These are phyloP conservation scores for Odocoileus virginianus DNA, from an alignment of 2,113 vertebrate genomes.

Conservation along the genomic window DNA sequence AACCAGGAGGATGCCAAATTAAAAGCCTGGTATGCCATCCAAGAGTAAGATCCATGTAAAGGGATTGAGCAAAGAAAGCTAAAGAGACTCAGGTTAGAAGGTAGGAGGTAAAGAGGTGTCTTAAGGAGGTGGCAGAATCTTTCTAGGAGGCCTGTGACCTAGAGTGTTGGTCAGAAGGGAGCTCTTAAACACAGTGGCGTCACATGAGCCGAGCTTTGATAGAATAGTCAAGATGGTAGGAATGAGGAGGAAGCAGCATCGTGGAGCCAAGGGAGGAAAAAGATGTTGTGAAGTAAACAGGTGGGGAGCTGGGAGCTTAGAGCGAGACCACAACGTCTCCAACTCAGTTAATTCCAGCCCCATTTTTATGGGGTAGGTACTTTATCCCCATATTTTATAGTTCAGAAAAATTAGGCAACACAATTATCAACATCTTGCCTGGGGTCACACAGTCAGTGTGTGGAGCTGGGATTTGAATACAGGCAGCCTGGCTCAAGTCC, in stretches of 20 bases:
- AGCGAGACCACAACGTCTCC: background rate
- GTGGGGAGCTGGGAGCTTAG: background rate
- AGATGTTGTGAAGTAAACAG: background rate
- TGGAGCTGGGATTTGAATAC: background rate
- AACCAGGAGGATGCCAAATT: background rate
- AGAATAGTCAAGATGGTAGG: background rate
- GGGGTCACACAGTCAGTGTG: background rate
- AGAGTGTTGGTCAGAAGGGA: background rate
- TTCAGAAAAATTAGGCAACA: background rate
- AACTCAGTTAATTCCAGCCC: background rate
- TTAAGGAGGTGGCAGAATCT: background rate
- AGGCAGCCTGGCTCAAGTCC: background rate
- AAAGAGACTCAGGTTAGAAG: background rate
- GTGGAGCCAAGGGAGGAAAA: background rate
- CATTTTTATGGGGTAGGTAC: background rate
- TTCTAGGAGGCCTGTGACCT: background rate
- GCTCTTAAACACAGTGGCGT: background rate
- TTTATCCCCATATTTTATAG: background rate
- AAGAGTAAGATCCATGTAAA: background rate
- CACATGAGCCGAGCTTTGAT: background rate
- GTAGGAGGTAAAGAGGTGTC: background rate
- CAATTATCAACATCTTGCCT: background rate
- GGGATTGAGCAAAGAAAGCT: background rate
- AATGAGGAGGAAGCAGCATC: background rate
- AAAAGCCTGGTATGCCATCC: background rate